Evolutionary conservation across 2,888 invertebrate genomes (phyloP).

Genomic region (Sthenelais limicola): DNA sequence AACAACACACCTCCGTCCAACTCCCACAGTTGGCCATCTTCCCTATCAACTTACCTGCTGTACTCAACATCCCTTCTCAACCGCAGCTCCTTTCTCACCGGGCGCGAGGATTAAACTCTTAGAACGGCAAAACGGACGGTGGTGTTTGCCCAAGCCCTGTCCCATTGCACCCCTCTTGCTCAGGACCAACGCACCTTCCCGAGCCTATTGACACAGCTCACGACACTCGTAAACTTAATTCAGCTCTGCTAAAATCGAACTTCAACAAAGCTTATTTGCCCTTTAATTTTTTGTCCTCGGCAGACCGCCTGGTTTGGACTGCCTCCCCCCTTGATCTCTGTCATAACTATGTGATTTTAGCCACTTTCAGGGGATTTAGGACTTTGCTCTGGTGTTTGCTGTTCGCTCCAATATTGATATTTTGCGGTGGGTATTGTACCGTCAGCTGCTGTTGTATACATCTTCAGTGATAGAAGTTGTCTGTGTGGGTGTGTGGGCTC

Average conservation of each 20-base stretch:
- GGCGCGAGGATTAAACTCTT: conserved; percentile 2
- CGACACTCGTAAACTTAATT: too few species aligned
- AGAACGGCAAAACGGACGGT: background rate
- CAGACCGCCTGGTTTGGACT: background rate
- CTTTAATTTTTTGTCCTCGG: conserved; percentile 17
- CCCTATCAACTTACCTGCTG: too few species aligned
- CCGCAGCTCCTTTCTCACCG: too few species aligned
- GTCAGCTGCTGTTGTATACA: too few species aligned
- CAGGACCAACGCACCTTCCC: background rate
- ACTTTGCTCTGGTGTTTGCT: conserved; percentile 1
- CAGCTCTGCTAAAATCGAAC: conserved; percentile 25
- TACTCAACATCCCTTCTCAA: too few species aligned
- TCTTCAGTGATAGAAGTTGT: too few species aligned
- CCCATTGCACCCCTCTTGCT: background rate
- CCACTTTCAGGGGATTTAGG: conserved; percentile 35
- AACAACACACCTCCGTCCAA: too few species aligned
- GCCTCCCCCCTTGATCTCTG: conserved; percentile 9
- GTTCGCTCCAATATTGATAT: too few species aligned
- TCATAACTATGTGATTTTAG: conserved; percentile 36
- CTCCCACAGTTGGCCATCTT: too few species aligned
- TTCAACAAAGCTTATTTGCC: conserved; percentile 21
- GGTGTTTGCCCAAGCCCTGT: background rate
- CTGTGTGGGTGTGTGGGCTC: too few species aligned
- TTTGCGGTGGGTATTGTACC: too few species aligned
- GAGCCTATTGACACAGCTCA: background rate